Conservation (phyloP, 2,888 invertebrate species). For the Pachymerium ferrugineum region DNA sequence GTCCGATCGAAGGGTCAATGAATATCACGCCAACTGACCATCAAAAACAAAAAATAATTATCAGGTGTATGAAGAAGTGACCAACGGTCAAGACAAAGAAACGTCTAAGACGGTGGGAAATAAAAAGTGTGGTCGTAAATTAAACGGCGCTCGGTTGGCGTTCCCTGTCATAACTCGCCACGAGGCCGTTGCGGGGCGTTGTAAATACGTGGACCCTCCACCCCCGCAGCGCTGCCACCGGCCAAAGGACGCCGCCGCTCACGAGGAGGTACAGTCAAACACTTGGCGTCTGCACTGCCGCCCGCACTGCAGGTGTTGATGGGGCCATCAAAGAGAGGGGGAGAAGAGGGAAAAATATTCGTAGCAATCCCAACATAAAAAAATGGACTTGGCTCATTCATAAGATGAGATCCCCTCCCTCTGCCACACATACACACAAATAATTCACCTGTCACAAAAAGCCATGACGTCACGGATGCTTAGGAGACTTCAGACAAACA, state of each 20-base stretch:
- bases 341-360: background rate
- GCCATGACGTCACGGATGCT: background rate
- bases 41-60: background rate
- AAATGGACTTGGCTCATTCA: conserved; percentile 4
- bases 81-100: conserved; percentile 3
- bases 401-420: background rate
- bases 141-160: conserved; percentile 4
- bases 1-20: background rate
- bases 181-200: conserved; percentile 13
- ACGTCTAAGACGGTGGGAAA: no score
- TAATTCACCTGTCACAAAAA: conserved; percentile 13
- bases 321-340: conserved; percentile 4
- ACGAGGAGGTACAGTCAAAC: background rate
- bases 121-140: background rate
- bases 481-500: background rate
- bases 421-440: background rate
- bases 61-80: background rate
- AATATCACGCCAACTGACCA: background rate
- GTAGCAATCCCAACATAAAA: background rate
- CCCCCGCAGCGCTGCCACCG: background rate
- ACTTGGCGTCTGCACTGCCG: background rate
- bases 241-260: conserved; percentile 13
- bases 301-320: conserved; percentile 13
- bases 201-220: background rate
- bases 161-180: conserved; percentile 12